A percentile compares a stretch with the other conserved stretches of the same genome.
phyloP scores from a whole-genome alignment of 2,888 invertebrate species.

The Volucella zonaria region DNA sequence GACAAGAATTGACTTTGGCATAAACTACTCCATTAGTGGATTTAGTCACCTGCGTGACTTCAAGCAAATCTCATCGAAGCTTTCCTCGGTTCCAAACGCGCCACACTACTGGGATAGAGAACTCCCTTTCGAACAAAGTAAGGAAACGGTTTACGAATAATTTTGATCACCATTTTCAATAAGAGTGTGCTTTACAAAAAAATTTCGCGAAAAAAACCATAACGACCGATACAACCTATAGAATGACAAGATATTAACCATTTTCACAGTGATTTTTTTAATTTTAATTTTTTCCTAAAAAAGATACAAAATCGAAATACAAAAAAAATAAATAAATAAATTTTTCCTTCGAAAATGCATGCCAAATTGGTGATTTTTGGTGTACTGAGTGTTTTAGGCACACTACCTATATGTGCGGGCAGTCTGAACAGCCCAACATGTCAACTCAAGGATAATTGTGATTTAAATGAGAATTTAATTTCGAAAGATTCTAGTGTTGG shows the following conservation, averaged over 20 bases:
- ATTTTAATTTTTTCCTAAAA: no score
- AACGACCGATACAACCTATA: not conserved
- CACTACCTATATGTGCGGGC: constrained; percentile 34
- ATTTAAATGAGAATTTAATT: constrained; percentile 79
- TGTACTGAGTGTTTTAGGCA: constrained; percentile 38
- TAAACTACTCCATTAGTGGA: constrained; percentile 68
- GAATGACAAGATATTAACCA: constrained; percentile 42
- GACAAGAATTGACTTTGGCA: constrained; percentile 73
- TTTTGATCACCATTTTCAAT: not conserved
- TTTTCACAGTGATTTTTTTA: constrained; percentile 1
- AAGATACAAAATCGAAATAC: not conserved
- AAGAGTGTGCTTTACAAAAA: not conserved
- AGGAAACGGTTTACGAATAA: constrained; percentile 31
- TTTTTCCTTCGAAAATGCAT: constrained; percentile 49
- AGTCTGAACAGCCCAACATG: constrained; percentile 78
- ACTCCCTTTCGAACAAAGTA: constrained; percentile 9
- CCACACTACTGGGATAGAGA: constrained; percentile 19
- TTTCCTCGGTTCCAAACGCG: constrained; percentile 57
- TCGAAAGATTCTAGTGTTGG: constrained; percentile 71
- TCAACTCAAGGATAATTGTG: constrained; percentile 80
- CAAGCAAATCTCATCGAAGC: constrained; percentile 72
- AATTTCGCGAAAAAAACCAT: constrained; percentile 1
- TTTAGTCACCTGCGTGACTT: constrained; percentile 76
- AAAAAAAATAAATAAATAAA: not conserved
- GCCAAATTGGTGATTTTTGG: constrained; percentile 23